Percentiles rank a stretch among this genome's conserved stretches.
Conservation (phyloP, 2,888 invertebrate genomes). For the Cristatella mucedo region DNA sequence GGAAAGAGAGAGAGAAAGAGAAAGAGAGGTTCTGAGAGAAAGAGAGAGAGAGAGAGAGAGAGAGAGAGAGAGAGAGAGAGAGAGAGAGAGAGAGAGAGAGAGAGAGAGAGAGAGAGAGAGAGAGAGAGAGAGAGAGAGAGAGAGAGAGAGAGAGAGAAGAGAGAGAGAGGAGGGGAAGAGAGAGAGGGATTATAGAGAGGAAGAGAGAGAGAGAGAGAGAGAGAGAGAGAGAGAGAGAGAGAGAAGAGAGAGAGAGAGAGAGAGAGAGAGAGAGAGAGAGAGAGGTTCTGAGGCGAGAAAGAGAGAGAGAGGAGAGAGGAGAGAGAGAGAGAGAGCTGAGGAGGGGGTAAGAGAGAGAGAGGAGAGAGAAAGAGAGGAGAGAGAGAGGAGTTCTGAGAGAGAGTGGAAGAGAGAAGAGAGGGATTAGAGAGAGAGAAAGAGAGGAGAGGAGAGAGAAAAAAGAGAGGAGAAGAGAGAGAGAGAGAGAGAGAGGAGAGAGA, state of each 20-base stretch:
- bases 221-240: too few species aligned
- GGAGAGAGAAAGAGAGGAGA: too few species aligned
- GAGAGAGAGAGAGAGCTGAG: not conserved
- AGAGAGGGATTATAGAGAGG: not conserved
- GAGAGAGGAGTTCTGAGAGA: not conserved
- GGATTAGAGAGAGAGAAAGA: not conserved
- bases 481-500: slow-evolving; percentile 1
- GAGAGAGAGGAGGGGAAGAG: slow-evolving; percentile 1
- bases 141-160: slow-evolving; percentile 1
- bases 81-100: slow-evolving; percentile 1
- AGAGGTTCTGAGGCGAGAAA: not conserved
- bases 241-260: slow-evolving; percentile 1
- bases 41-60: slow-evolving; percentile 1
- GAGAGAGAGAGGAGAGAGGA: slow-evolving; percentile 1
- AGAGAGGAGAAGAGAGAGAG: slow-evolving; percentile 1
- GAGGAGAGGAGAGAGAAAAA: too few species aligned
- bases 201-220: too few species aligned
- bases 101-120: slow-evolving; percentile 1
- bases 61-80: slow-evolving; percentile 1
- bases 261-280: slow-evolving; percentile 1
- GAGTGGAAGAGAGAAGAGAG: slow-evolving; percentile 1
- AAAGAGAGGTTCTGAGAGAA: not conserved
- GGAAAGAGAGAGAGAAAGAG: slow-evolving; percentile 1
- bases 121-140: slow-evolving; percentile 1
- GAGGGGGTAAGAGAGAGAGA: not conserved